A percentile compares a stretch with the other conserved stretches of the same genome.
These are phyloP conservation scores for Glaucomys volans DNA, from an alignment of 2,113 vertebrate species.

Conservation along the genomic window DNA sequence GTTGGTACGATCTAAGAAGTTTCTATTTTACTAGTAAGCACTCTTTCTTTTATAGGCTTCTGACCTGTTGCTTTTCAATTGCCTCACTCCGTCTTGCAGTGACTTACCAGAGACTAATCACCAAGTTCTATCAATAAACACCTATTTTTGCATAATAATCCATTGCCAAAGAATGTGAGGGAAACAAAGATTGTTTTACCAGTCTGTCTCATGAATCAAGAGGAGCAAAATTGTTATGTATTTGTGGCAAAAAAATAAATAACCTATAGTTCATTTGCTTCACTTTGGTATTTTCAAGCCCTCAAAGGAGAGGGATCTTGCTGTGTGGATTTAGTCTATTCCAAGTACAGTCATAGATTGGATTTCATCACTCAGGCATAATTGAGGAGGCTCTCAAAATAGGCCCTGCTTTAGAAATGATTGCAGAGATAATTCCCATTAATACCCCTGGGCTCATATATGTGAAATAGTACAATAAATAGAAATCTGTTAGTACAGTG, in stretches of 20 bases:
- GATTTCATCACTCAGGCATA: neutral
- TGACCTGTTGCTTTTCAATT: neutral
- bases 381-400: slow-evolving; percentile 37
- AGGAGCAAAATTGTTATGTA: neutral
- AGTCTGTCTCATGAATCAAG: neutral
- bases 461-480: neutral
- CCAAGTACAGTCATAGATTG: neutral
- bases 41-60: neutral
- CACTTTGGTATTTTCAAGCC: neutral
- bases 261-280: neutral
- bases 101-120: neutral
- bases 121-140: slow-evolving; percentile 2
- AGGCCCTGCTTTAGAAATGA: slow-evolving; percentile 33
- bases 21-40: neutral
- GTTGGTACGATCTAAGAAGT: neutral
- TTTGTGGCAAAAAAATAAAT: neutral
- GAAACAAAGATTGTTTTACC: neutral
- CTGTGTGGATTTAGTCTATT: neutral
- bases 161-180: neutral
- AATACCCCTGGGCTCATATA: neutral
- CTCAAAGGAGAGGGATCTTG: neutral
- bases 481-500: neutral
- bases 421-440: neutral
- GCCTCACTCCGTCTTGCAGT: neutral
- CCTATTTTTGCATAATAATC: slow-evolving; percentile 19